Conservation (phyloP, 2,888 invertebrate species). For the Tenthredo scrophulariae region DNA sequence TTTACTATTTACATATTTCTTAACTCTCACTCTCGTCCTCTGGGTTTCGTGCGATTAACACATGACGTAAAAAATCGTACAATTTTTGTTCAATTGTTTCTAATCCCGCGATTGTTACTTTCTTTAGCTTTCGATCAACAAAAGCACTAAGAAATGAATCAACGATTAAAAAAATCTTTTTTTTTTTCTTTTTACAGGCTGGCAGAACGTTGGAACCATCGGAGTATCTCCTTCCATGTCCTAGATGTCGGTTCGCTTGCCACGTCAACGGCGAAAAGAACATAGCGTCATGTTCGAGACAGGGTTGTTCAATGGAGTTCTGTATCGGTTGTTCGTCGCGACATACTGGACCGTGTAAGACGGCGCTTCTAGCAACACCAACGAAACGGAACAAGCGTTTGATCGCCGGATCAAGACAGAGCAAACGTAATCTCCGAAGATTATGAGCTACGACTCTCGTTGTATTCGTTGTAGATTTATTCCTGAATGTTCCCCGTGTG, state of each 20-base stretch:
- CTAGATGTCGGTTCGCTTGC: conserved; percentile 75
- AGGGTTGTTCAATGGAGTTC: conserved; percentile 74
- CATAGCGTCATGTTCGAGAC: conserved; percentile 73
- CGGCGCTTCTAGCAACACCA: conserved; percentile 74
- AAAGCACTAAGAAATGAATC: neutral
- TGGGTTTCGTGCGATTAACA: neutral
- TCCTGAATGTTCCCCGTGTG: neutral
- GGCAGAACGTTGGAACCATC: conserved; percentile 73
- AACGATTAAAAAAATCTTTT: neutral
- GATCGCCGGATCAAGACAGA: conserved; percentile 73
- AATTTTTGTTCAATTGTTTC: neutral
- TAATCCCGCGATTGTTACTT: neutral
- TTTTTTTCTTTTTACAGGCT: conserved; percentile 68
- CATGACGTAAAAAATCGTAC: neutral
- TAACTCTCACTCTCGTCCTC: conserved; percentile 6
- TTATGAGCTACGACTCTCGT: conserved; percentile 61
- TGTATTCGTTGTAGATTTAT: neutral
- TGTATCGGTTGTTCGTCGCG: conserved; percentile 73
- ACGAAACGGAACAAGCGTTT: conserved; percentile 73
- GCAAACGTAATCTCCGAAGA: conserved; percentile 75
- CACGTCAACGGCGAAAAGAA: conserved; percentile 72
- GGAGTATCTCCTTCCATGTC: conserved; percentile 73
- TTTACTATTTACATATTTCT: neutral
- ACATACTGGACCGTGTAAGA: conserved; percentile 73
- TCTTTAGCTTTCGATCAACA: neutral